Percentiles rank a stretch among this genome's conserved stretches.
These are phyloP conservation scores for Lagothrix lagotricha DNA, from an alignment of 2,797 vertebrate genomes.

Conservation along the genomic window DNA sequence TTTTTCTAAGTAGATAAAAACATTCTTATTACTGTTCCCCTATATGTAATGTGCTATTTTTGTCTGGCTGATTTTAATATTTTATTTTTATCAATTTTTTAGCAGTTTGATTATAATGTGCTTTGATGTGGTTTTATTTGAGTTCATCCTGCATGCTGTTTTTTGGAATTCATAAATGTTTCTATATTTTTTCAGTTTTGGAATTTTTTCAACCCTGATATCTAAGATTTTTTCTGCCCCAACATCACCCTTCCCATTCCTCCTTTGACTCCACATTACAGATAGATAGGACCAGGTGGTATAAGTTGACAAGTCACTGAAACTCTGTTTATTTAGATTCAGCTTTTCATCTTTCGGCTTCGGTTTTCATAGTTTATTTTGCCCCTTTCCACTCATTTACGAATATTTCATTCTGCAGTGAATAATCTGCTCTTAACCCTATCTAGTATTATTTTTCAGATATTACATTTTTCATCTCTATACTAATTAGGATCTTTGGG, in stretches of 20 bases:
- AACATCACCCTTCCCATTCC: background rate
- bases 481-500: background rate
- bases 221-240: background rate
- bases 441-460: background rate
- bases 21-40: background rate
- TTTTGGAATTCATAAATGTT: background rate
- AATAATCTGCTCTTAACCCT: background rate
- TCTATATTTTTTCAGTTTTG: background rate
- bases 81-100: background rate
- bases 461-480: background rate
- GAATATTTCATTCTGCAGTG: background rate
- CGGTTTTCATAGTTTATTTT: background rate
- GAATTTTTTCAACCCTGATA: background rate
- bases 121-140: background rate
- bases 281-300: background rate
- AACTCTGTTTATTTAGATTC: background rate
- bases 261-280: background rate
- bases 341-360: background rate
- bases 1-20: background rate
- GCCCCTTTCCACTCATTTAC: background rate
- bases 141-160: background rate
- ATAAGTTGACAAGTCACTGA: background rate
- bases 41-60: background rate
- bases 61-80: constrained; percentile 1
- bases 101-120: background rate